Conservation (phyloP, 2,797 vertebrate species). For the Pangasius djambal region DNA sequence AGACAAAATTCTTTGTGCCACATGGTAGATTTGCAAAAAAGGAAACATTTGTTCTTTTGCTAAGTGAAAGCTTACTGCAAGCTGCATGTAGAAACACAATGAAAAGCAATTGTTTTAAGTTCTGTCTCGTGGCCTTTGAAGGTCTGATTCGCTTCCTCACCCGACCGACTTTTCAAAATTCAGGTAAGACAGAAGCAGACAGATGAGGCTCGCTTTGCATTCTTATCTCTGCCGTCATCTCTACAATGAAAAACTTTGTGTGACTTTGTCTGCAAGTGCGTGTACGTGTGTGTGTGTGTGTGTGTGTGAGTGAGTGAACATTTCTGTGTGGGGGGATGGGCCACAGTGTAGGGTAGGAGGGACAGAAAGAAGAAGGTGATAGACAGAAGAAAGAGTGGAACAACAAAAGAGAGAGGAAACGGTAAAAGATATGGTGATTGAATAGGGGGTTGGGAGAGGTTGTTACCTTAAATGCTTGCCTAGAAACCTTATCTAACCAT, state of each 20-base stretch:
- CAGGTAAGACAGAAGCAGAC: slow-evolving; percentile 43
- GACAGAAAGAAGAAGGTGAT: slow-evolving; percentile 58
- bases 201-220: slow-evolving; percentile 59
- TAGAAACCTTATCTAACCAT: not conserved
- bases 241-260: slow-evolving; percentile 75
- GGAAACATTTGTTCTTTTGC: slow-evolving; percentile 48
- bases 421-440: slow-evolving; percentile 57
- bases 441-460: slow-evolving; percentile 56
- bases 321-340: slow-evolving; percentile 70
- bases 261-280: slow-evolving; percentile 36
- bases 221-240: slow-evolving; percentile 76
- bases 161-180: slow-evolving; percentile 53
- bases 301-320: slow-evolving; percentile 31
- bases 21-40: slow-evolving; percentile 22
- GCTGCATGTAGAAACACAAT: slow-evolving; percentile 40
- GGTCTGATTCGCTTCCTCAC: slow-evolving; percentile 57
- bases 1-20: not conserved
- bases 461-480: slow-evolving; percentile 28
- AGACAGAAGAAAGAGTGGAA: slow-evolving; percentile 70
- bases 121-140: slow-evolving; percentile 54
- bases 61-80: slow-evolving; percentile 22
- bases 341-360: slow-evolving; percentile 57
- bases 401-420: slow-evolving; percentile 63
- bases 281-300: slow-evolving; percentile 13
- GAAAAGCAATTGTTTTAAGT: slow-evolving; percentile 54